Evolutionary conservation across 2,113 vertebrate genomes (phyloP).

Genomic region (Polypterus bichir): DNA sequence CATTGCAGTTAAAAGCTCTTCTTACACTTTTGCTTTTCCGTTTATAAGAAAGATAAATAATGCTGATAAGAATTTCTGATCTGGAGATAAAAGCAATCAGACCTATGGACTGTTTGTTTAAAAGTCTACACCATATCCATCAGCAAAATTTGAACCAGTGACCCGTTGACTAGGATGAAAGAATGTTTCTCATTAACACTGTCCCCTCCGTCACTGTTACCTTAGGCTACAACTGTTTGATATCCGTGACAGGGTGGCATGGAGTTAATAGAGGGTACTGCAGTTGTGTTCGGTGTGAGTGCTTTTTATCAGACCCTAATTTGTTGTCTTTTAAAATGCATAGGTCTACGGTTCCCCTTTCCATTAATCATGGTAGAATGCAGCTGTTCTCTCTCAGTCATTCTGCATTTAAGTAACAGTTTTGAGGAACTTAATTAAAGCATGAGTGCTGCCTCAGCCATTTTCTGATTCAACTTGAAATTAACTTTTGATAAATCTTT

Average conservation of each 20-base stretch:
- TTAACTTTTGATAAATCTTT: conserved; percentile 11
- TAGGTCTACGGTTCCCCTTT: background rate
- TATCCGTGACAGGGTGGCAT: conserved; percentile 1
- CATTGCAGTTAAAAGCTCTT: too few relatives aligned
- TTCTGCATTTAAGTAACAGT: conserved; percentile 24
- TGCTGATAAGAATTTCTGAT: too few relatives aligned
- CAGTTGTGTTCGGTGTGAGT: conserved; percentile 13
- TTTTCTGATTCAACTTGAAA: conserved; percentile 12
- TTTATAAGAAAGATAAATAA: too few relatives aligned
- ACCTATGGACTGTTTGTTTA: too few relatives aligned
- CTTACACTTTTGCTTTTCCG: too few relatives aligned
- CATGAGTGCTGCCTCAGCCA: conserved; percentile 39
- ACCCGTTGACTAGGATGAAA: background rate
- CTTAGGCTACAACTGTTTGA: conserved; percentile 6
- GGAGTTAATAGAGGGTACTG: conserved; percentile 5
- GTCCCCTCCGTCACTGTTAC: too few relatives aligned
- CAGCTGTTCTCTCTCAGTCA: conserved; percentile 30
- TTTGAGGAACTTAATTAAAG: conserved; percentile 40
- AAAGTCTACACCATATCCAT: background rate
- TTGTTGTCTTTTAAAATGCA: background rate
- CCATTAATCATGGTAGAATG: conserved; percentile 31
- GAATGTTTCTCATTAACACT: background rate
- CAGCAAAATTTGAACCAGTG: background rate
- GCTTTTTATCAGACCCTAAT: conserved; percentile 5
- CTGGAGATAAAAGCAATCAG: too few relatives aligned